phyloP scores from a whole-genome alignment of 2,113 vertebrate species.

The Sylvia atricapilla region DNA sequence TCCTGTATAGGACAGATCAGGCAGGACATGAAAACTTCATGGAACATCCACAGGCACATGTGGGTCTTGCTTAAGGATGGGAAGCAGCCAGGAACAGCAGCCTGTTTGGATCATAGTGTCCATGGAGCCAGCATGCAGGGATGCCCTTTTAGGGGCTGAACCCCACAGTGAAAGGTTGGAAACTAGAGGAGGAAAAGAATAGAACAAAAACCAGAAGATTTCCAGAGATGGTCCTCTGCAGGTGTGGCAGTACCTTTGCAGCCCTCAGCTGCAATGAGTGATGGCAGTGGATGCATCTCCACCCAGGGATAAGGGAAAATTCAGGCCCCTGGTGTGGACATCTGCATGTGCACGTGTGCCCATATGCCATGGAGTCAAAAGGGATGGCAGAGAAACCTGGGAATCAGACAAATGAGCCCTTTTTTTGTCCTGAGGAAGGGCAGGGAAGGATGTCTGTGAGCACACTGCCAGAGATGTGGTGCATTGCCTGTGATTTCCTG shows the following conservation, averaged over 20 bases:
- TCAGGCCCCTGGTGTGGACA: neutral
- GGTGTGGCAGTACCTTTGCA: neutral
- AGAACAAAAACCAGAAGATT: accelerated
- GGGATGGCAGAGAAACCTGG: neutral
- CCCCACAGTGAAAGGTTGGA: accelerated
- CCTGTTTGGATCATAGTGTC: accelerated
- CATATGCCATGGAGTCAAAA: neutral
- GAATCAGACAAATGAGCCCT: neutral
- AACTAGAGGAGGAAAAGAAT: neutral
- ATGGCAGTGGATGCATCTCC: accelerated
- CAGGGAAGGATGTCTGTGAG: neutral
- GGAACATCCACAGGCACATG: accelerated
- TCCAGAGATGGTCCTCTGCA: neutral
- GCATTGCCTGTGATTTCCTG: neutral
- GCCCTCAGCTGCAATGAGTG: accelerated
- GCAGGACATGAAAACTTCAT: neutral
- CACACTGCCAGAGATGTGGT: neutral
- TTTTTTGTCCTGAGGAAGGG: neutral
- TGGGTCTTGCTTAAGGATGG: neutral
- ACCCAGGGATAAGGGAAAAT: neutral
- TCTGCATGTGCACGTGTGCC: accelerated
- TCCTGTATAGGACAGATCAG: neutral
- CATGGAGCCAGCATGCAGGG: neutral
- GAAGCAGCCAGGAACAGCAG: neutral
- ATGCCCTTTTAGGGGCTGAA: neutral